phyloP scores from a whole-genome alignment of 2,113 vertebrate species.

The Elanoides forficatus region DNA sequence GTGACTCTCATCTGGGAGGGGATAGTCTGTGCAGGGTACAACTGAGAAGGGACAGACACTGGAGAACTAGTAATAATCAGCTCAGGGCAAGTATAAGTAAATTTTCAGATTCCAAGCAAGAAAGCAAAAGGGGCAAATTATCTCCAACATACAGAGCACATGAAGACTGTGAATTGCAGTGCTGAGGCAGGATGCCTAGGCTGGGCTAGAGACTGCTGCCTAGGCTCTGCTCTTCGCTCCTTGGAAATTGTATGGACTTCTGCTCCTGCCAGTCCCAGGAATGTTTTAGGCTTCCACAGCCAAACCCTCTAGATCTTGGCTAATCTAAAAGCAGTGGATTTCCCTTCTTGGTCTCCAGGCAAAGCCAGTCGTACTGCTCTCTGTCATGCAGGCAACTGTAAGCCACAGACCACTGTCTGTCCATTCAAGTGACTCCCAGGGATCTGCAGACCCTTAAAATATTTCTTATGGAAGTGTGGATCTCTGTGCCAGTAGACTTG shows the following conservation, averaged over 20 bases:
- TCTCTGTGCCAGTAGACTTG: neutral
- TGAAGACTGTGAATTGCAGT: neutral
- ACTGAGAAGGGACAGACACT: neutral
- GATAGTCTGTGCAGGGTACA: neutral
- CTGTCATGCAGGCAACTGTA: neutral
- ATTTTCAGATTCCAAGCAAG: neutral
- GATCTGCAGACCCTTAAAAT: neutral
- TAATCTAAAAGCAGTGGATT: neutral
- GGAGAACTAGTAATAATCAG: neutral
- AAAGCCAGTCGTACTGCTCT: neutral
- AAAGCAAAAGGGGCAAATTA: neutral
- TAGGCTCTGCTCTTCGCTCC: neutral
- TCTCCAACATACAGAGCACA: neutral
- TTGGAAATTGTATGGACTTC: neutral
- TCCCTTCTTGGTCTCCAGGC: neutral
- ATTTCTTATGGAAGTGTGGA: neutral
- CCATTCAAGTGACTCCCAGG: neutral
- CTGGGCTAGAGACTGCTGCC: neutral
- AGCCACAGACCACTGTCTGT: neutral
- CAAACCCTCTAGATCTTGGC: neutral
- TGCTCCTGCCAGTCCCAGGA: neutral
- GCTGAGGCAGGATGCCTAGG: neutral
- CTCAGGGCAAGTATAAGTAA: neutral
- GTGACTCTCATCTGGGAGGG: neutral
- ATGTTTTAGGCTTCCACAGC: neutral